Conservation (phyloP, 2,888 invertebrate species). For the Microplitis deprimator region DNA sequence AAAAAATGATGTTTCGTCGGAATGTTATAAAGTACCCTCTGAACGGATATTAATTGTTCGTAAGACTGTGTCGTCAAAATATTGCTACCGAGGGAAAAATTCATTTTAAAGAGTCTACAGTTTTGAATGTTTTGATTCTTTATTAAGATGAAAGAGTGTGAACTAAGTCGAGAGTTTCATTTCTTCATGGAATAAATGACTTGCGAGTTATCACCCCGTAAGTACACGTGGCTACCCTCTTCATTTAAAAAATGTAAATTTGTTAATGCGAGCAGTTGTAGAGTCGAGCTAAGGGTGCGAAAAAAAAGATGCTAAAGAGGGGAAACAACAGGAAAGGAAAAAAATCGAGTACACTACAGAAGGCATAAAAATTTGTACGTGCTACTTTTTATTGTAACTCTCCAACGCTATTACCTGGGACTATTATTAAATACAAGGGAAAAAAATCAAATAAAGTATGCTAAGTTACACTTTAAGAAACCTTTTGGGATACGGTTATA, state of each 20-base stretch:
- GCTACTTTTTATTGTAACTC: slow-evolving; percentile 31
- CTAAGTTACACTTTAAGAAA: slow-evolving; percentile 66
- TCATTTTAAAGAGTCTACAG: slow-evolving; percentile 57
- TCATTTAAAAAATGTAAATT: slow-evolving; percentile 72
- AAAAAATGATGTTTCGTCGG: not conserved
- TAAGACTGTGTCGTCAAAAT: slow-evolving; percentile 49
- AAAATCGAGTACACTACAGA: slow-evolving; percentile 36
- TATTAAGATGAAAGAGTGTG: slow-evolving; percentile 63
- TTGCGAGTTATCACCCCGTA: slow-evolving; percentile 69
- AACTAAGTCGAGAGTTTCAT: slow-evolving; percentile 57
- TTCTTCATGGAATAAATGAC: slow-evolving; percentile 69
- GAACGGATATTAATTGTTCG: slow-evolving; percentile 64
- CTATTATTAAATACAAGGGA: slow-evolving; percentile 69
- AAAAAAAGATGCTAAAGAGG: slow-evolving; percentile 42
- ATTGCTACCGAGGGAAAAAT: slow-evolving; percentile 52
- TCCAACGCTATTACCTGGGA: slow-evolving; percentile 68
- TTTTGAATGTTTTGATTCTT: slow-evolving; percentile 64
- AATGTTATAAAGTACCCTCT: slow-evolving; percentile 6
- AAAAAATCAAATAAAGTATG: slow-evolving; percentile 71
- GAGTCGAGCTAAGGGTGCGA: slow-evolving; percentile 44
- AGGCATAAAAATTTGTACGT: slow-evolving; percentile 62
- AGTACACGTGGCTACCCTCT: slow-evolving; percentile 55
- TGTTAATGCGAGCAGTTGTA: slow-evolving; percentile 67
- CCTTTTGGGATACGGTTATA: slow-evolving; percentile 55
- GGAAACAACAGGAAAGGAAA: slow-evolving; percentile 33